A percentile compares a stretch with the other conserved stretches of the same genome.
These are phyloP conservation scores for Naso thynnoides DNA, from an alignment of 2,797 vertebrate species.

Conservation along the genomic window DNA sequence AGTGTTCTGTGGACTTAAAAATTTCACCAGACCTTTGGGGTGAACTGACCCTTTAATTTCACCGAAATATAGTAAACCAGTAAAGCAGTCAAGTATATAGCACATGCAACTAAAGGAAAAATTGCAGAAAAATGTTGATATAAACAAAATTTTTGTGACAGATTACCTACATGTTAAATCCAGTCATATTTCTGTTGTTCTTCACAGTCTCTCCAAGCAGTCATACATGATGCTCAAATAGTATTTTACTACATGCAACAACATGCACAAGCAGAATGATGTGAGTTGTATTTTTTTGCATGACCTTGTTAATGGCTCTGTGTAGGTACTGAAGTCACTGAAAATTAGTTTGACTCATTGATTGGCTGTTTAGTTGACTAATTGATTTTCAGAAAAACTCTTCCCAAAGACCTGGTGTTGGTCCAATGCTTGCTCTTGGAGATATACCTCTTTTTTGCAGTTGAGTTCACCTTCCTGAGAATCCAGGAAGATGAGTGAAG, in stretches of 20 bases:
- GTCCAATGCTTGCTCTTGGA: conserved; percentile 53
- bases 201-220: conserved; percentile 54
- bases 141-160: neutral
- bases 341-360: conserved; percentile 28
- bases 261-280: conserved; percentile 50
- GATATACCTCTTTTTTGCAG: conserved; percentile 52
- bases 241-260: conserved; percentile 28
- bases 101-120: neutral
- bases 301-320: neutral
- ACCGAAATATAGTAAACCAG: conserved; percentile 12
- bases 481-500: conserved; percentile 37
- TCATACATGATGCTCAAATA: conserved; percentile 27
- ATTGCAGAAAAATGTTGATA: neutral
- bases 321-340: neutral
- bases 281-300: neutral
- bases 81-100: neutral
- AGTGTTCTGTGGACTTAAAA: no score
- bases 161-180: conserved; percentile 3
- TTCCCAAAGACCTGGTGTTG: conserved; percentile 81
- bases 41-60: no score
- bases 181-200: neutral
- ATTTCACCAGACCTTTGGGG: no score
- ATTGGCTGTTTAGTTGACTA: conserved; percentile 22
- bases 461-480: conserved; percentile 16
- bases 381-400: conserved; percentile 35